These are phyloP conservation scores for Troglohyphantes excavatus DNA, from an alignment of 2,888 invertebrate genomes.

Conservation along the genomic window DNA sequence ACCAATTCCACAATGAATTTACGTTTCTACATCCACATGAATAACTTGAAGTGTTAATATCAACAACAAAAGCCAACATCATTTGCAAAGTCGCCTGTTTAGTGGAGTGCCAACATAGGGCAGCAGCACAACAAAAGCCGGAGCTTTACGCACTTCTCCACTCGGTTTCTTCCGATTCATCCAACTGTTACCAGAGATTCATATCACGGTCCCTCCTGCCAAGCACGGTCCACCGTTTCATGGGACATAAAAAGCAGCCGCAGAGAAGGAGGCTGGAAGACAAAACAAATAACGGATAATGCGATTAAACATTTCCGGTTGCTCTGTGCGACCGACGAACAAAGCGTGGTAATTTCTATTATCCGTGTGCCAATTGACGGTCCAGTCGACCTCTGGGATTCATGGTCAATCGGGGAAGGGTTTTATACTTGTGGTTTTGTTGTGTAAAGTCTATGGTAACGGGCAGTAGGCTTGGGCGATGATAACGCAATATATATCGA, in stretches of 20 bases:
- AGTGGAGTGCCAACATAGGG: no score
- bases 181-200: constrained; percentile 36
- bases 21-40: no score
- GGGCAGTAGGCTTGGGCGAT: no score
- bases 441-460: no score
- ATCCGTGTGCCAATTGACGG: constrained; percentile 29
- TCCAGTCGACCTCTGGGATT: neutral
- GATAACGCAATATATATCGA: no score
- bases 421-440: no score
- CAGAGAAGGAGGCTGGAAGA: neutral
- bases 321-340: constrained; percentile 27
- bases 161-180: constrained; percentile 18
- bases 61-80: no score
- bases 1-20: no score
- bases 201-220: constrained; percentile 18
- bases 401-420: no score
- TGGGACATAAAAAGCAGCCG: neutral
- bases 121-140: neutral
- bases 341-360: constrained; percentile 57
- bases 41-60: no score
- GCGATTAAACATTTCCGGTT: constrained; percentile 56
- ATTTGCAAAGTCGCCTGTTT: no score
- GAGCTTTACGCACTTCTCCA: constrained; percentile 3
- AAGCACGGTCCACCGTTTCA: neutral
- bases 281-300: constrained; percentile 35